phyloP scores from a whole-genome alignment of 1,140 invertebrate genomes.

The Anadara kagoshimensis region DNA sequence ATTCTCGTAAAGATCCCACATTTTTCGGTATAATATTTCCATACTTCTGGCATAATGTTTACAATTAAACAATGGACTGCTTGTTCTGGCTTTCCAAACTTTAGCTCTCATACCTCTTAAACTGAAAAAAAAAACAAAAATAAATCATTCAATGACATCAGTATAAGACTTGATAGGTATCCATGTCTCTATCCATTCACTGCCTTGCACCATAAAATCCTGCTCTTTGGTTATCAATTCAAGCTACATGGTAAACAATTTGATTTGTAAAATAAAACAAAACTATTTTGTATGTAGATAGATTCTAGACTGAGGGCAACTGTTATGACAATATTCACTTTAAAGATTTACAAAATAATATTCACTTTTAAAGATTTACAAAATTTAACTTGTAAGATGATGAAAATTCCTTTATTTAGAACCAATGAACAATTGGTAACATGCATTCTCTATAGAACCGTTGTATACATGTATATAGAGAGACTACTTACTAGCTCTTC shows the following conservation, averaged over 20 bases:
- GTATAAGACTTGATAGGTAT: too few species aligned
- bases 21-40: constrained; percentile 66
- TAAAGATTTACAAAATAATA: too few species aligned
- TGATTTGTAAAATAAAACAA: not conserved
- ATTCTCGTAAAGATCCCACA: constrained; percentile 64
- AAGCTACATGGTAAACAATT: too few species aligned
- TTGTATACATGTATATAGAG: not conserved
- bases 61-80: constrained; percentile 95
- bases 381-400: too few species aligned
- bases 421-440: too few species aligned
- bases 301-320: too few species aligned
- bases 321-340: too few species aligned
- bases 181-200: too few species aligned
- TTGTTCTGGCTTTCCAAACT: constrained; percentile 91
- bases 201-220: too few species aligned
- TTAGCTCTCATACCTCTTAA: constrained; percentile 93
- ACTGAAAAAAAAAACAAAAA: constrained; percentile 81
- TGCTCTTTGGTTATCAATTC: too few species aligned
- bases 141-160: not conserved
- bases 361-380: too few species aligned
- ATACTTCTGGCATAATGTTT: constrained; percentile 91
- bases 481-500: constrained; percentile 88
- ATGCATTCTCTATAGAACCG: not conserved
- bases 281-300: not conserved
- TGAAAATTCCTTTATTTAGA: too few species aligned